These are phyloP conservation scores for Polia nebulosa DNA, from an alignment of 2,888 invertebrate species.

Conservation along the genomic window DNA sequence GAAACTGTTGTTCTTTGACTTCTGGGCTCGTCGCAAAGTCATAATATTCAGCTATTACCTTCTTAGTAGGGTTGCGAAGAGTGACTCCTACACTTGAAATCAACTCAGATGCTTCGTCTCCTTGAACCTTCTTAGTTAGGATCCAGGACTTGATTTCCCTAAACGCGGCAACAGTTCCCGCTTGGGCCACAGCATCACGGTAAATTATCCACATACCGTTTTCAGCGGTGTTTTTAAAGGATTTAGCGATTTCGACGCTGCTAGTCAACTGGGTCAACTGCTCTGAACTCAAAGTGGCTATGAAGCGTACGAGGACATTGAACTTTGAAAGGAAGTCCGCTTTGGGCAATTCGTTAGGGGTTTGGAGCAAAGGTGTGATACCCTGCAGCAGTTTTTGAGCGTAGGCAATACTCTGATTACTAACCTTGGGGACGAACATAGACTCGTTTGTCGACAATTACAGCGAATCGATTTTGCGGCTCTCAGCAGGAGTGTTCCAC, in stretches of 20 bases:
- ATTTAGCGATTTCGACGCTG: constrained; percentile 84
- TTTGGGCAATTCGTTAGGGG: constrained; percentile 90
- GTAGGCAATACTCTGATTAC: constrained; percentile 82
- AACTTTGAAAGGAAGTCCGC: constrained; percentile 92
- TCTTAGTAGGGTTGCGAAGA: constrained; percentile 91
- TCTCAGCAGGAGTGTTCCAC: constrained; percentile 82
- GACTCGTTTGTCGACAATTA: constrained; percentile 87
- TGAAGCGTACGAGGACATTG: constrained; percentile 89
- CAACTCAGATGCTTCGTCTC: constrained; percentile 91
- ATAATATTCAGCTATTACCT: constrained; percentile 91
- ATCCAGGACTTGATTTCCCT: constrained; percentile 92
- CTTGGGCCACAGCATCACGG: constrained; percentile 92
- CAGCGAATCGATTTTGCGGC: constrained; percentile 87
- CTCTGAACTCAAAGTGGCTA: constrained; percentile 91
- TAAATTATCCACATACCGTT: constrained; percentile 91
- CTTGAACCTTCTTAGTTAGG: constrained; percentile 86
- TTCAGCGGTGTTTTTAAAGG: constrained; percentile 81
- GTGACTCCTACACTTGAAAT: constrained; percentile 88
- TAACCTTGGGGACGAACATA: constrained; percentile 46
- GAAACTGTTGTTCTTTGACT: constrained; percentile 85
- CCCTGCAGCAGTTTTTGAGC: constrained; percentile 87
- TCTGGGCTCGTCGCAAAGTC: constrained; percentile 89
- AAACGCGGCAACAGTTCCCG: constrained; percentile 93
- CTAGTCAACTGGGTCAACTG: constrained; percentile 90
- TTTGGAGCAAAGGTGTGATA: constrained; percentile 91